Conservation (phyloP, 2,797 vertebrate genomes). For the Schizopygopsis malacanthus region DNA sequence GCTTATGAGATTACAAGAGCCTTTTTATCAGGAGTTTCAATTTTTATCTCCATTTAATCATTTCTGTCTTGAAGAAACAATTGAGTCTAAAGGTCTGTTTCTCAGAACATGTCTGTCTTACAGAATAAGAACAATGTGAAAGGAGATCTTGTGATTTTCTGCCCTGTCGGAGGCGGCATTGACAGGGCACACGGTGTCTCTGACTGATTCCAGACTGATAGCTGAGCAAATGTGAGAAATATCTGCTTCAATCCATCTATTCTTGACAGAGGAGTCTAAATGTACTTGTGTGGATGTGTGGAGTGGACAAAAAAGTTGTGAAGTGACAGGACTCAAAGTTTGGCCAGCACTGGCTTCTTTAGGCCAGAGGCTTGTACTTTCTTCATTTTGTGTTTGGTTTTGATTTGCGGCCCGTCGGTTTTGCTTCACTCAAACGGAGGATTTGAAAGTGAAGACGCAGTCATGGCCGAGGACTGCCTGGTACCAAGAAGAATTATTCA, state of each 20-base stretch:
- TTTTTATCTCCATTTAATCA: background rate
- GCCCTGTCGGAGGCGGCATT: background rate
- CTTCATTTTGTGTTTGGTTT: conserved; percentile 9
- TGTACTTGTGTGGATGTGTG: background rate
- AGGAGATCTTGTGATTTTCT: conserved; percentile 12
- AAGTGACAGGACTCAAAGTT: background rate
- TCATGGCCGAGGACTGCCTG: conserved; percentile 32
- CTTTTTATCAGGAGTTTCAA: background rate
- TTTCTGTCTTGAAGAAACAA: background rate
- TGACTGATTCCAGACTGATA: conserved; percentile 25
- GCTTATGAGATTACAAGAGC: background rate
- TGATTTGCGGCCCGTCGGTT: conserved; percentile 17
- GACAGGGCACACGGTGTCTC: background rate
- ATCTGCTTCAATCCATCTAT: background rate
- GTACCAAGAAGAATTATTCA: conserved; percentile 54
- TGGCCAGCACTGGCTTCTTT: background rate
- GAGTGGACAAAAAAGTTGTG: background rate
- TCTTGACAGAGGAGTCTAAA: background rate
- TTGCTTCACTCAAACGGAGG: conserved; percentile 15
- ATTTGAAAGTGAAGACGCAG: conserved; percentile 34
- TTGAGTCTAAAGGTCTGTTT: background rate
- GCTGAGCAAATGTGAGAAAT: background rate
- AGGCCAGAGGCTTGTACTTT: conserved; percentile 7
- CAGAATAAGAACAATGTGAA: background rate
- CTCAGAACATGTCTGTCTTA: background rate